Base-by-base conservation (phyloP, 2,888 invertebrate genomes). In the Schrankia costaestrigalis region DNA sequence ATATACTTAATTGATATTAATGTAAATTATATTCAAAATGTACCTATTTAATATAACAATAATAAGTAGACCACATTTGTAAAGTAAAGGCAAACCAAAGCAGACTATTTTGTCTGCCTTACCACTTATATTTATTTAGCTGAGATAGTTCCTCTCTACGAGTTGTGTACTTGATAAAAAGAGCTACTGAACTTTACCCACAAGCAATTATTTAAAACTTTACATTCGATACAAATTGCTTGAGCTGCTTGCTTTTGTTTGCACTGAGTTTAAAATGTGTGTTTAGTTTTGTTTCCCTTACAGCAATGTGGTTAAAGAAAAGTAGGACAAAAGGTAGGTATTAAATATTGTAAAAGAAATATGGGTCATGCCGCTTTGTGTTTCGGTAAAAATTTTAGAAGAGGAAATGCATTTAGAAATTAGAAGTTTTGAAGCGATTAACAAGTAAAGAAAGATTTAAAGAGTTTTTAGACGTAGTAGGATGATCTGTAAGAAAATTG, bases 51-150 rank as follows among this genome's bases (percentile, higher is more conserved):
- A n/a, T n/a, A n/a, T n/a, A n/a, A n/a, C n/a, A n/a, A n/a, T n/a
- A n/a, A n/a, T n/a, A n/a, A n/a, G n/a, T n/a, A n/a, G n/a, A n/a
- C n/a, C n/a, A n/a, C n/a, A n/a, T n/a, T n/a, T n/a, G n/a, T n/a
- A n/a, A n/a, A n/a, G n/a, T n/a, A 46, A 54, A 41, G 18, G 42
- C 47, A 46, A 21, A 31, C 26, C 10, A 34, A 19, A 43, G 36
- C 45, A 48, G 56, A 48, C 55, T 56, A 57, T 60, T 50, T 57
- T 45, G 56, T 59, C 41, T 53, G 35, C 39, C 41, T 40, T 41
- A 13, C 35, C 38, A 38, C 32, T 43, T 50, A 46, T 47, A 49
- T 56, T 57, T 57, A 56, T 60, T 59, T 51, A 46, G 42, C 45
- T 46, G 33, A 31, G 46, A 41, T 38, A 42, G 24, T 38, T 46